Percentiles rank a stretch among this genome's conserved stretches.
Conservation (phyloP, 2,888 invertebrate species). For the Nyleta sp. region DNA sequence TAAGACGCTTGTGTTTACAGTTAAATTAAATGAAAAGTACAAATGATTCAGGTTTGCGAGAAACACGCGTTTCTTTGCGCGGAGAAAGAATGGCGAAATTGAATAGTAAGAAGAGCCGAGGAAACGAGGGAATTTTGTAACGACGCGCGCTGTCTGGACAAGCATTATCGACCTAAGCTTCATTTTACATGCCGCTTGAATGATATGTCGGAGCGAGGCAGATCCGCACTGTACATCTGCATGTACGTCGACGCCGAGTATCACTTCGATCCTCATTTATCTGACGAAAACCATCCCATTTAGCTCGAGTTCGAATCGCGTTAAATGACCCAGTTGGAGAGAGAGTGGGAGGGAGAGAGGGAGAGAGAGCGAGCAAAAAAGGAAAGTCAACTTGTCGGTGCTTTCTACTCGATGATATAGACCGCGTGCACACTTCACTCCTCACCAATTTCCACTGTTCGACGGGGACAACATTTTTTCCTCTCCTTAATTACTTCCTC, state of each 20-base stretch:
- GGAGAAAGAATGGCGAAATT: background rate
- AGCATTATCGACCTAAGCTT: constrained; percentile 18
- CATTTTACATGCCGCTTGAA: constrained; percentile 43
- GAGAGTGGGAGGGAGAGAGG: constrained; percentile 30
- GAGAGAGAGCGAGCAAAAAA: no score
- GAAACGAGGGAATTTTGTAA: constrained; percentile 3
- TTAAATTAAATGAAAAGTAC: no score
- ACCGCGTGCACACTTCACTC: constrained; percentile 3
- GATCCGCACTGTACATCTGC: constrained; percentile 30
- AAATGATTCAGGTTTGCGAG: no score
- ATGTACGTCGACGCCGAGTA: constrained; percentile 37
- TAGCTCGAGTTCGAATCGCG: constrained; percentile 51
- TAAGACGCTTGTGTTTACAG: no score
- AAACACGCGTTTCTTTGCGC: no score
- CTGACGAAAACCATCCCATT: constrained; percentile 60
- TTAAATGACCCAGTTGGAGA: constrained; percentile 58
- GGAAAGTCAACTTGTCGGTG: constrained; percentile 38
- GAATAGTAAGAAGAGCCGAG: background rate
- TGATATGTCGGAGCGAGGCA: constrained; percentile 24
- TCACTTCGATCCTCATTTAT: constrained; percentile 62
- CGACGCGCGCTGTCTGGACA: constrained; percentile 11
- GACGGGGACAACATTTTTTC: background rate
- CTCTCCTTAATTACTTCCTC: constrained; percentile 12
- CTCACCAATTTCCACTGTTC: constrained; percentile 22
- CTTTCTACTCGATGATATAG: constrained; percentile 28